Evolutionary conservation across 2,888 invertebrate genomes (phyloP).

Genomic region (Crossocerus cetratus): DNA sequence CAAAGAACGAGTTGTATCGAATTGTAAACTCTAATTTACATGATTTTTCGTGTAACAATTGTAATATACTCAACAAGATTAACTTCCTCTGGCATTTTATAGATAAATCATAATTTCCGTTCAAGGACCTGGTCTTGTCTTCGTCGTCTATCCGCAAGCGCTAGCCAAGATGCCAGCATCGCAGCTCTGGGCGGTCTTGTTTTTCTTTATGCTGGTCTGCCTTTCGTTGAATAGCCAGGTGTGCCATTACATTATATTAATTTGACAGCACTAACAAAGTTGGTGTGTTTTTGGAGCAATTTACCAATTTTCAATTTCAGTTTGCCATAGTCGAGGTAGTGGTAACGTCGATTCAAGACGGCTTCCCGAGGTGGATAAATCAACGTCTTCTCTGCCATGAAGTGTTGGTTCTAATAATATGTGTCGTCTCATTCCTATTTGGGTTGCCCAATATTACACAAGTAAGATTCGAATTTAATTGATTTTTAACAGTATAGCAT

Average conservation of each 20-base stretch:
- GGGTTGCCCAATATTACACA: constrained; percentile 93
- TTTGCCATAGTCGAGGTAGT: constrained; percentile 97
- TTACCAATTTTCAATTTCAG: constrained; percentile 77
- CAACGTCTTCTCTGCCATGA: constrained; percentile 91
- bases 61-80: constrained; percentile 40
- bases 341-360: constrained; percentile 95
- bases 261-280: too few relatives aligned
- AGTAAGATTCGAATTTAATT: constrained; percentile 75
- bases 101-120: constrained; percentile 66
- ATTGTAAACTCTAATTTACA: background rate
- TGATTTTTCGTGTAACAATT: background rate
- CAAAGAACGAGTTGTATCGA: too few relatives aligned
- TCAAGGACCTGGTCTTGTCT: constrained; percentile 90
- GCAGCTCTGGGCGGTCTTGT: constrained; percentile 92
- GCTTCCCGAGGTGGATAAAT: constrained; percentile 92
- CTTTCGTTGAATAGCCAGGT: constrained; percentile 93
- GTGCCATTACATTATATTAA: constrained; percentile 59
- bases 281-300: too few relatives aligned
- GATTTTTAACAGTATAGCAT: background rate
- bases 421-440: constrained; percentile 88
- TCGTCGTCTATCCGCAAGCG: constrained; percentile 95
- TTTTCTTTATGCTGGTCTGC: constrained; percentile 94
- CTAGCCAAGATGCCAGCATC: constrained; percentile 94
- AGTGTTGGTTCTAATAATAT: constrained; percentile 89
- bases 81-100: constrained; percentile 62